These are phyloP conservation scores for Anolis sagrei DNA, from an alignment of 2,113 vertebrate species.

Conservation along the genomic window DNA sequence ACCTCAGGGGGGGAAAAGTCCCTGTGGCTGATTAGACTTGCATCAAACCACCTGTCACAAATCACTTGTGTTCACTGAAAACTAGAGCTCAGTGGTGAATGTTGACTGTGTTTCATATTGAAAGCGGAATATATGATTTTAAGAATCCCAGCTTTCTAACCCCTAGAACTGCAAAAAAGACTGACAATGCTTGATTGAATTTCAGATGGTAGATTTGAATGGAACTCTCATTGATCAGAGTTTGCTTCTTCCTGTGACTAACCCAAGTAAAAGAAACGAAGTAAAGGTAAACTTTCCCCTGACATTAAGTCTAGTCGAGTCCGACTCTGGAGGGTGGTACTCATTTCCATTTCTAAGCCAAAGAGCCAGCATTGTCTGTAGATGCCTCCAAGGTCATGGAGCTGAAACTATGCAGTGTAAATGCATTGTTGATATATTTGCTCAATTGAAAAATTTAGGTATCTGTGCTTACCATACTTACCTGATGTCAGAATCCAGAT, in stretches of 20 bases:
- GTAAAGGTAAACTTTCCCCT: too few species aligned
- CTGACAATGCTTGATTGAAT: not conserved
- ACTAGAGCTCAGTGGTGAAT: not conserved
- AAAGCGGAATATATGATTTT: not conserved
- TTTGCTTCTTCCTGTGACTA: not conserved
- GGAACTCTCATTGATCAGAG: not conserved
- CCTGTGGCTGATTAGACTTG: not conserved
- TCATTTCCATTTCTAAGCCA: too few species aligned
- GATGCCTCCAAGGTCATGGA: too few species aligned
- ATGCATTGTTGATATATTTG: too few species aligned
- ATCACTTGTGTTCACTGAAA: not conserved
- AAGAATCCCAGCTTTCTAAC: rapidly evolving
- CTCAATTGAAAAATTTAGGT: not conserved
- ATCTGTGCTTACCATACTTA: not conserved
- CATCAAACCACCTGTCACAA: constrained; percentile 12
- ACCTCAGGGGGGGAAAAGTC: constrained; percentile 34
- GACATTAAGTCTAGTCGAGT: too few species aligned
- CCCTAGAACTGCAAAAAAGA: not conserved
- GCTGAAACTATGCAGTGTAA: not conserved
- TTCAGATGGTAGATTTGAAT: not conserved
- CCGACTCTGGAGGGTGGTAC: too few species aligned
- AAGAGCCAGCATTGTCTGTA: too few species aligned
- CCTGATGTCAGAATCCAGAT: too few species aligned
- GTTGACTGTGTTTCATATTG: not conserved
- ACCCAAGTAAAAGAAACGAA: not conserved